Evolutionary conservation across 1,140 invertebrate species (phyloP), one percentile per base, ranked within the genome.

Genomic region (Lepidotrigona ventralis): DNA sequence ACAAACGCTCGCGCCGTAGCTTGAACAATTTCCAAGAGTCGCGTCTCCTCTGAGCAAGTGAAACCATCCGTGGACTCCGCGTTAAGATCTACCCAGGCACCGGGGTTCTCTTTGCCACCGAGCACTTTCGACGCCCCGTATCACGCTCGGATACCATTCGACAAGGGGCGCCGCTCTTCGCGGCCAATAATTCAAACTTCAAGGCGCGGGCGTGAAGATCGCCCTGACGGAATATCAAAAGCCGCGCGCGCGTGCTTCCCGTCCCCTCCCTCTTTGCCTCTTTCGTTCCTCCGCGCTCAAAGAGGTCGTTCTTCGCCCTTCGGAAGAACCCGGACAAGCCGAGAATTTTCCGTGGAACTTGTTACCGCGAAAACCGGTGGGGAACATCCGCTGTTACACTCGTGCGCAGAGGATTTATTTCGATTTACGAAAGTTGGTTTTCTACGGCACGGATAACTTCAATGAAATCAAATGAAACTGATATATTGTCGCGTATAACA

Each of bases 181-280:
- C 64, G 80, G 82, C 86, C 81, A 87, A 90, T 89, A 91, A 91
- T 91, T 88, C 85, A 90, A 86, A 91, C 90, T 89, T 90, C 89
- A 90, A 90, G 90, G 87, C 90, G 84, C 88, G 89, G 79, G 77
- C 83, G 88, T 86, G 88, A 88, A 89, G 88, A 89, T 88, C 87
- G 75, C 71, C 79, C 76, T 80, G 83, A 91, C 88, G 78, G 87
- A 86, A 86, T 91, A 90, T 90, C 88, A 89, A 87, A 87, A 89
- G 83, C 84, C 75, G 63, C 78, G 46, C 46, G 33, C 3, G 81
- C 85, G 71, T 68, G 76, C 26, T 82, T 82, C 87, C 74, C 79
- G 73, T 79, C 71, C 29, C 51, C 70, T 71, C n/a, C 56, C 6
- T 8, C 39, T 46, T 53, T n/a, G n/a, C 76, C 54, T 53, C 68